Evolutionary conservation across 1,140 invertebrate species (phyloP), one percentile per base, ranked within the genome.

Genomic region (Leptopilina boulardi): DNA sequence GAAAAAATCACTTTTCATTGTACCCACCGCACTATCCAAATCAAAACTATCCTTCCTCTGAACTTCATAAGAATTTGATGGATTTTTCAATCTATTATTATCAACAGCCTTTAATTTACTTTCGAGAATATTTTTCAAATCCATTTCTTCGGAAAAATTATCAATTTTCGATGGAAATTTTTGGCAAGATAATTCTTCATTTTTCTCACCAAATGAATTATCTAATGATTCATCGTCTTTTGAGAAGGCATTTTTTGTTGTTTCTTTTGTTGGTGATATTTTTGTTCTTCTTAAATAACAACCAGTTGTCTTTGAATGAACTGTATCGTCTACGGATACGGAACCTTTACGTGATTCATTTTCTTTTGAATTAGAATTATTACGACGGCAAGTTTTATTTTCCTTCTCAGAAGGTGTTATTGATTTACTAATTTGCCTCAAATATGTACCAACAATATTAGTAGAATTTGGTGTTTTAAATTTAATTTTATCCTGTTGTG

Each of bases 1-100:
- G 59, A 91, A 91, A 72, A 91, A 90, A 74, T 91, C 90, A 59
- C 90, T 91, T 51, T 87, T 89, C 90, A 91, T 91, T 1, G 90
- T 91, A 6, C 90, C 90, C 2, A 91, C 87, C 4, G 90, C 90
- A 38, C 89, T 91, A 23, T 91, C 90, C 0, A 87, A 86, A 38
- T 89, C 88, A 23, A 91, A 91, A 66, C 89, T 91, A 59, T 90
- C 88, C 38, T 90, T 88, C 6, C 89, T 85, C 26, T 85, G 86
- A 8, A 91, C 70, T 74, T 88, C 84, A 19, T 10, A 71, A 59
- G 23, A 84, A 44, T 82, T 79, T 18, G 75, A 56, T 10, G 79
- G 74, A 73, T 77, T 80, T 11, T 80, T 80, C 15, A 80, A 74
- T 10, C n/a, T n/a, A n/a, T 73, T 80, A 70, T 74, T 77, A 3